Percentiles rank a stretch among this genome's conserved stretches.
Evolutionary conservation across 2,888 invertebrate species (phyloP).

Genomic region (Drosophila mulleri): DNA sequence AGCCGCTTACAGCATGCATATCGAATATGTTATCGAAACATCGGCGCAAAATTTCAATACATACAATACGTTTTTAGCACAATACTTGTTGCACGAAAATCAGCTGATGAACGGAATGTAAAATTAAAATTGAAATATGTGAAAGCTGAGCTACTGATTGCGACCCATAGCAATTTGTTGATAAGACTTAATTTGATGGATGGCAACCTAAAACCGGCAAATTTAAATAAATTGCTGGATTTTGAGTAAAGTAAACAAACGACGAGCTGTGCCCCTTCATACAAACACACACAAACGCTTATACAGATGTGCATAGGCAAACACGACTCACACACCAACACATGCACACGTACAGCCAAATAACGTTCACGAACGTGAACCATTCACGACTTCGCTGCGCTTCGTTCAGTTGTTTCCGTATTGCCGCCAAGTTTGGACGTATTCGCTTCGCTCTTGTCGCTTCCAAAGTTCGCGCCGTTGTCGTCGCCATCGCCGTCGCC

Average conservation of each 20-base stretch:
- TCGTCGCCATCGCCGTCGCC: constrained; percentile 16
- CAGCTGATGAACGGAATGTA: neutral
- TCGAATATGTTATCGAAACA: constrained; percentile 9
- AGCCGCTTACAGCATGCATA: neutral
- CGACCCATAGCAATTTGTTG: constrained; percentile 12
- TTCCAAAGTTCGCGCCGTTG: constrained; percentile 39
- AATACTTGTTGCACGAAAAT: neutral
- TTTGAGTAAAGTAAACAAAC: constrained; percentile 50
- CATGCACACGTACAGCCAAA: constrained; percentile 7
- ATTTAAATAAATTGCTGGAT: constrained; percentile 42
- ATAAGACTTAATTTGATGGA: constrained; percentile 37
- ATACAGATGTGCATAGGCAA: constrained; percentile 1
- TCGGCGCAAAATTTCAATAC: neutral
- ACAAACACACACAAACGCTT: neutral
- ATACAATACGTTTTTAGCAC: neutral
- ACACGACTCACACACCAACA: constrained; percentile 8
- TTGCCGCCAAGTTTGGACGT: constrained; percentile 69
- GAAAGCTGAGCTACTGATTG: neutral
- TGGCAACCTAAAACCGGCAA: constrained; percentile 45
- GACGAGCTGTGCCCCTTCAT: constrained; percentile 12
- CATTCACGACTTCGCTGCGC: constrained; percentile 53
- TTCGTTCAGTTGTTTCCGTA: constrained; percentile 70
- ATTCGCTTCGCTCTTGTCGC: constrained; percentile 31
- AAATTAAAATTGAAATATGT: neutral
- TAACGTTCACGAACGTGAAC: constrained; percentile 48